Conservation (phyloP, 2,797 vertebrate genomes). For the Sardinella longiceps region DNA sequence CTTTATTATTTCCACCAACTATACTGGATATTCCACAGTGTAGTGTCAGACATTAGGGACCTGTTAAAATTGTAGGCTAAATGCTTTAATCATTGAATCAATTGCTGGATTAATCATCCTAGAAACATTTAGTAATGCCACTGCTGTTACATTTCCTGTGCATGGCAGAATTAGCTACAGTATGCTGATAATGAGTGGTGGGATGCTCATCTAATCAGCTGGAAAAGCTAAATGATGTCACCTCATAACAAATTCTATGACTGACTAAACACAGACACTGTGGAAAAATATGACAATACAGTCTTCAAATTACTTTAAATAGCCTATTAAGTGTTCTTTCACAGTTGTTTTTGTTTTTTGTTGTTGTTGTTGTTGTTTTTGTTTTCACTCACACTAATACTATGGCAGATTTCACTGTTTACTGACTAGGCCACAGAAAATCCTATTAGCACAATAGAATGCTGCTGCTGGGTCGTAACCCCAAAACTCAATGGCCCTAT, state of each 20-base stretch:
- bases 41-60: too few relatives aligned
- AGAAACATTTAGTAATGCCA: too few relatives aligned
- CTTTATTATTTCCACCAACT: too few relatives aligned
- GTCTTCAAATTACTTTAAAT: neutral
- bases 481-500: neutral
- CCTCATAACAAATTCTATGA: neutral
- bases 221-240: neutral
- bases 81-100: too few relatives aligned
- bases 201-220: too few relatives aligned
- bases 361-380: too few relatives aligned
- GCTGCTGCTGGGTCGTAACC: neutral
- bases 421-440: neutral
- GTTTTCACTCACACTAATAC: neutral
- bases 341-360: neutral
- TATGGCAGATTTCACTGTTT: neutral
- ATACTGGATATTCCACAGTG: too few relatives aligned
- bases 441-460: neutral
- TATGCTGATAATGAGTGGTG: too few relatives aligned
- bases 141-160: too few relatives aligned
- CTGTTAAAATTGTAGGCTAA: too few relatives aligned
- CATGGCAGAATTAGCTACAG: too few relatives aligned
- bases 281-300: neutral
- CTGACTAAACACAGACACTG: neutral
- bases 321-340: neutral
- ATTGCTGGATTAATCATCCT: too few relatives aligned